Evolutionary conservation across 2,797 vertebrate species (phyloP).

Genomic region (Valencia hispanica): DNA sequence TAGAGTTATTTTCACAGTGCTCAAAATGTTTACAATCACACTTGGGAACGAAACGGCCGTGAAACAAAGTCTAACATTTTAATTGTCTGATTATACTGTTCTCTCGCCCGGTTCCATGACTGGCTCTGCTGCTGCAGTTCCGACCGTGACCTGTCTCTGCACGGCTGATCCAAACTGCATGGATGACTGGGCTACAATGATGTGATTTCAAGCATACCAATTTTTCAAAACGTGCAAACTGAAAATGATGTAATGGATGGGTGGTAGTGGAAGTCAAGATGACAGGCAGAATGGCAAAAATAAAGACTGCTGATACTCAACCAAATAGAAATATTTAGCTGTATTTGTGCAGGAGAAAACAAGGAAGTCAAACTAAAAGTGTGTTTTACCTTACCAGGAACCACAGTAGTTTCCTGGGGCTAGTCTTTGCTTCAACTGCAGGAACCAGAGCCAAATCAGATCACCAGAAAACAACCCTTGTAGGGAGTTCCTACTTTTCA

Average conservation of each 20-base stretch:
- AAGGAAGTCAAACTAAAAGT: background rate
- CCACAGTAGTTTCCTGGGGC: too few relatives aligned
- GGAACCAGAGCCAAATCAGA: background rate
- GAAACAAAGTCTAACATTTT: background rate
- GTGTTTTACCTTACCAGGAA: background rate
- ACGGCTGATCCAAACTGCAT: background rate
- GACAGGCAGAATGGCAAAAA: background rate
- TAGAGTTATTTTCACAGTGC: background rate
- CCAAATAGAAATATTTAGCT: background rate
- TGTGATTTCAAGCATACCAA: background rate
- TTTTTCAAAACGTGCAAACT: background rate
- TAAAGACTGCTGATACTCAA: background rate
- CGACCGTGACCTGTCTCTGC: background rate
- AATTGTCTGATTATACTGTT: background rate
- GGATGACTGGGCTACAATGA: background rate
- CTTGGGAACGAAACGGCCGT: background rate
- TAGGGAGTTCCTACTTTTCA: background rate
- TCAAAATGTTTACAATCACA: background rate
- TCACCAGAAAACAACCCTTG: background rate
- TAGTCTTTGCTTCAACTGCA: background rate
- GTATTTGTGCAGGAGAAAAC: background rate
- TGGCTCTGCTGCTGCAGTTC: background rate
- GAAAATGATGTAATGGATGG: background rate
- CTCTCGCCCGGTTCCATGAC: background rate
- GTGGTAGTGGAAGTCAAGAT: background rate